Percentiles rank a stretch among this genome's conserved stretches.
phyloP scores from a whole-genome alignment of 2,888 invertebrate genomes.

The Pecten maximus region DNA sequence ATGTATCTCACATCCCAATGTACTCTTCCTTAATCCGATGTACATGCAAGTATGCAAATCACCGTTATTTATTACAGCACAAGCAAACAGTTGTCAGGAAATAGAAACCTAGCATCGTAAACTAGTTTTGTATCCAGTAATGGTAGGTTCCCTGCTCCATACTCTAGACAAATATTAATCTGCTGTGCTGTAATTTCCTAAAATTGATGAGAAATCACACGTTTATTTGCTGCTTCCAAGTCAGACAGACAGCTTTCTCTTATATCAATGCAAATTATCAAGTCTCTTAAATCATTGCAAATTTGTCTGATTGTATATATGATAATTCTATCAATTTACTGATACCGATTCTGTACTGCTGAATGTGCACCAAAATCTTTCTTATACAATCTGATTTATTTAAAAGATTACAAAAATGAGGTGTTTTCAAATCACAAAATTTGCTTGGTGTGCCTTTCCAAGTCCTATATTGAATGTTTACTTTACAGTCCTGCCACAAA shows the following conservation, averaged over 20 bases:
- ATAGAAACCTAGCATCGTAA: not conserved
- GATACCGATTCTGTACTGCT: not conserved
- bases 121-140: not conserved
- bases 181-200: not conserved
- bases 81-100: not conserved
- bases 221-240: not conserved
- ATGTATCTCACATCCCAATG: not conserved
- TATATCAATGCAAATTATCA: not conserved
- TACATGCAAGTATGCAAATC: constrained; percentile 14
- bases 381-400: not conserved
- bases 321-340: not conserved
- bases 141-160: not conserved
- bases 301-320: not conserved
- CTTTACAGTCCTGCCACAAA: not conserved
- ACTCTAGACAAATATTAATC: not conserved
- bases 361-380: not conserved
- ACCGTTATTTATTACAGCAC: constrained; percentile 15
- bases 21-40: not conserved
- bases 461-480: too few species aligned
- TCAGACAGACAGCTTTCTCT: not conserved
- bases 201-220: not conserved
- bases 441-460: too few species aligned
- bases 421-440: not conserved
- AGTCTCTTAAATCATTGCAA: not conserved
- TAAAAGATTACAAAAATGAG: not conserved